A percentile compares a stretch with the other conserved stretches of the same genome.
These are phyloP conservation scores for Grapholita molesta DNA, from an alignment of 1,140 invertebrate genomes.

Conservation along the genomic window DNA sequence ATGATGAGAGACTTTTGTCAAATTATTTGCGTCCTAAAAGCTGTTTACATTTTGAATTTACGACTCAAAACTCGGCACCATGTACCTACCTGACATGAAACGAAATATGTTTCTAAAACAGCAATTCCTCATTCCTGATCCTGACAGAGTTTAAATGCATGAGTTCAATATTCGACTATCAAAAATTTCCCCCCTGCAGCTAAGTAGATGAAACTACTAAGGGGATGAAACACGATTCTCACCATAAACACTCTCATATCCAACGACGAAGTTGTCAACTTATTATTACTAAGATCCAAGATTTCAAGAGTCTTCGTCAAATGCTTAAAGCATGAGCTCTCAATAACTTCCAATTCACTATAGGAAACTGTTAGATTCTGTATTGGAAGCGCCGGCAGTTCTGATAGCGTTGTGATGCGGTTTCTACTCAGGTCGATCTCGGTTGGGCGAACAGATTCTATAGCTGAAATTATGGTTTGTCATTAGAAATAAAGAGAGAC, in stretches of 20 bases:
- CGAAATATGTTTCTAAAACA: no score
- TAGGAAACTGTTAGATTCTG: constrained; percentile 26
- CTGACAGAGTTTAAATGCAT: no score
- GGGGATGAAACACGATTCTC: not conserved
- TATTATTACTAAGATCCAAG: constrained; percentile 26
- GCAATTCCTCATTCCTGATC: no score
- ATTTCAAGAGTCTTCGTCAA: constrained; percentile 71
- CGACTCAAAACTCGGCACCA: no score
- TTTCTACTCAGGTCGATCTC: constrained; percentile 30
- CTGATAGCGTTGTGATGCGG: not conserved
- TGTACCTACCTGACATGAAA: no score
- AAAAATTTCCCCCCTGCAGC: no score
- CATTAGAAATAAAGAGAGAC: not conserved
- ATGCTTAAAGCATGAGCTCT: constrained; percentile 71
- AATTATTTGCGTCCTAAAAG: no score
- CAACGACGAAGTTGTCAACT: not conserved
- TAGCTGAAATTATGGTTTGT: constrained; percentile 23
- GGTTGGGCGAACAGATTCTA: constrained; percentile 18
- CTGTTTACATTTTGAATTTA: no score
- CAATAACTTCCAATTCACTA: constrained; percentile 22
- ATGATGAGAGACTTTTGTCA: no score
- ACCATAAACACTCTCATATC: not conserved
- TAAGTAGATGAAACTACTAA: not conserved
- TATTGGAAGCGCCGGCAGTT: constrained; percentile 23
- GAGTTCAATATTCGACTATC: no score